phyloP scores from a whole-genome alignment of 2,797 vertebrate genomes.

The Triplophysa bombifrons region DNA sequence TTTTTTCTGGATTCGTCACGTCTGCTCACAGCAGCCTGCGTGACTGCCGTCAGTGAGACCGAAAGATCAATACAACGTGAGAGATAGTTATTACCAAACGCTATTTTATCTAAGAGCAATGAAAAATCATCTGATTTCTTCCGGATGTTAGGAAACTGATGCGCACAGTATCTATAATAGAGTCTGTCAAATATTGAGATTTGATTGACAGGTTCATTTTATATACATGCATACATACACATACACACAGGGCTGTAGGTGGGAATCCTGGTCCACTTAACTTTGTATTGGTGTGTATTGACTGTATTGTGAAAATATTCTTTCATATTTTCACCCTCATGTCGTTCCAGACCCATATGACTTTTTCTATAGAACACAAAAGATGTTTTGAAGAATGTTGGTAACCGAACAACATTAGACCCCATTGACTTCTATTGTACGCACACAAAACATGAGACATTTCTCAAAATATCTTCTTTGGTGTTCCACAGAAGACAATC shows the following conservation, averaged over 20 bases:
- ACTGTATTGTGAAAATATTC: too few species aligned
- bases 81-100: constrained; percentile 20
- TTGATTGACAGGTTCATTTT: background rate
- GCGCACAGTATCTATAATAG: background rate
- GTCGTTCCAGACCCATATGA: too few species aligned
- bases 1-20: constrained; percentile 19
- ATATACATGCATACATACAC: background rate
- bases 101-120: background rate
- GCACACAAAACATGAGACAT: too few species aligned
- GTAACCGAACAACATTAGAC: too few species aligned
- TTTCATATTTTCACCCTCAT: too few species aligned
- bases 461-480: too few species aligned
- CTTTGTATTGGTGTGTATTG: background rate
- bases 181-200: background rate
- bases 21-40: background rate
- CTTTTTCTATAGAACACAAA: too few species aligned
- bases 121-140: constrained; percentile 7
- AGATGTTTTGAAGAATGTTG: too few species aligned
- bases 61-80: constrained; percentile 7
- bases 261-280: background rate
- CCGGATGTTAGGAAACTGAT: background rate
- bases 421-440: too few species aligned
- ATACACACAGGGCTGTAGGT: background rate
- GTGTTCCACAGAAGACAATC: too few species aligned
- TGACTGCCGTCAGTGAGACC: constrained; percentile 16